Evolutionary conservation across 1,140 invertebrate genomes (phyloP), one percentile per base, ranked within the genome.

Genomic region (Hetaerina americana): DNA sequence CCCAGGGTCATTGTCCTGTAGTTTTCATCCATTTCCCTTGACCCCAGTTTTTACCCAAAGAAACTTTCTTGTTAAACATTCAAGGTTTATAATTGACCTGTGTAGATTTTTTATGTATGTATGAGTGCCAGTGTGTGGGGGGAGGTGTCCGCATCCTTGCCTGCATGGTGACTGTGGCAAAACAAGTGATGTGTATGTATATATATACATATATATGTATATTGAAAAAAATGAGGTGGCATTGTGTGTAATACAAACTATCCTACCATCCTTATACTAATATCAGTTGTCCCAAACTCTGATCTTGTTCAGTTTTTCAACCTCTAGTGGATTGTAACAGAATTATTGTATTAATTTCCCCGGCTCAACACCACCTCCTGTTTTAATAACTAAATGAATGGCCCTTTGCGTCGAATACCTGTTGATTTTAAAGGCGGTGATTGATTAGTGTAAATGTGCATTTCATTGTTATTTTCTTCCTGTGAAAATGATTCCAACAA

Each of bases 41-140:
- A n/a, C n/a, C n/a, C n/a, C n/a, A n/a, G n/a, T n/a, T n/a, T 5
- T 5, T 57, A 57, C 10, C 40, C 40, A 57, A 57, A 57, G 40
- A 57, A 57, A 18, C 2, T 57, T 57, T 2, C 40, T 5, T 57
- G 40, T 57, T 57, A 57, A 57, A n/a, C 40, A 57, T 5, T 57
- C 40, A 57, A 57, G 40, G 40, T 57, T 57, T 57, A 18, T 57
- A 57, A 57, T 12, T 18, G 40, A 57, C 40, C 40, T 57, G 2
- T 57, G 40, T 57, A 57, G 40, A 57, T 57, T 57, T 57, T 57
- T 57, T 57, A 57, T 57, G 40, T 57, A 57, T 57, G 40, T 57
- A 57, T 57, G 40, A 57, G 22, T 57, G 40, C 22, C n/a, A 57
- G 40, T 57, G 40, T 57, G 40, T 12, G 40, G 22, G 40, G 40